phyloP scores from a whole-genome alignment of 2,888 invertebrate genomes.

The Scaptomyza cyrtandrae region DNA sequence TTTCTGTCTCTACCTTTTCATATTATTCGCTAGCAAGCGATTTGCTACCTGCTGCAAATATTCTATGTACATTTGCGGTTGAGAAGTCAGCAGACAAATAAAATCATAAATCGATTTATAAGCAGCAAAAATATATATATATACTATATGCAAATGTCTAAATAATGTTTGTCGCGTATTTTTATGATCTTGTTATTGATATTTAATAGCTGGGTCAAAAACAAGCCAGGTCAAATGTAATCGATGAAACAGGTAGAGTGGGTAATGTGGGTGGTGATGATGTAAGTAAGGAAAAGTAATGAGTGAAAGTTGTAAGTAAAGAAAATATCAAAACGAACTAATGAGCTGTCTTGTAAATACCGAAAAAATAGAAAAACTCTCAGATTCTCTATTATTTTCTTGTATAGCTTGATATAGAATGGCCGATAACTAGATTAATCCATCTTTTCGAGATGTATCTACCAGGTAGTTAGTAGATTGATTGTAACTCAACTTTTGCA shows the following conservation, averaged over 20 bases:
- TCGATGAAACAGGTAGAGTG: constrained; percentile 18
- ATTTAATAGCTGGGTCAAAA: constrained; percentile 54
- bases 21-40: not conserved
- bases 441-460: not conserved
- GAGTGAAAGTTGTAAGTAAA: not conserved
- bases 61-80: constrained; percentile 42
- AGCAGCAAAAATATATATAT: not conserved
- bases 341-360: no score
- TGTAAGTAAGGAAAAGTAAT: not conserved
- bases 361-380: no score
- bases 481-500: not conserved
- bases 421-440: not conserved
- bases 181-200: constrained; percentile 66
- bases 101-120: constrained; percentile 58
- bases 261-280: not conserved
- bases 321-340: not conserved
- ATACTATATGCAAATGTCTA: constrained; percentile 57
- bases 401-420: no score
- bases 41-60: constrained; percentile 33
- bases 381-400: no score
- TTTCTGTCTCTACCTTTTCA: not conserved
- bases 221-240: not conserved
- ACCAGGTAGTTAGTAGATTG: not conserved
- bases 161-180: constrained; percentile 64
- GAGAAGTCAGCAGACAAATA: constrained; percentile 62